phyloP scores from a whole-genome alignment of 2,888 invertebrate genomes.

The Villa cingulata region DNA sequence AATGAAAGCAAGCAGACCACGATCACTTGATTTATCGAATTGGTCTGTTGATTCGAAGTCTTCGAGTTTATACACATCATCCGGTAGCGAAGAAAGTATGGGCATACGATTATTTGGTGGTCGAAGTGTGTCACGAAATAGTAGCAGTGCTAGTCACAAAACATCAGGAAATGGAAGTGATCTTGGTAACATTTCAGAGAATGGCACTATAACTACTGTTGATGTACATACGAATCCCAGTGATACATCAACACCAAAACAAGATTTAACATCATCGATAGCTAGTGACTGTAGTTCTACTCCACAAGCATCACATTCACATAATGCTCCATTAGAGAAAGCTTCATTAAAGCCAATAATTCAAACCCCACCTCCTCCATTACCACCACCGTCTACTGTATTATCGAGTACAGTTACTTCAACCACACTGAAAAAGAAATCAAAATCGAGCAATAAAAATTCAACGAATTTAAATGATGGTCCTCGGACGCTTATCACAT shows the following conservation, averaged over 20 bases:
- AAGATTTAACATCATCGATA: conserved; percentile 11
- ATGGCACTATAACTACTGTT: conserved; percentile 33
- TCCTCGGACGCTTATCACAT: conserved; percentile 63
- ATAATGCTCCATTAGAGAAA: neutral
- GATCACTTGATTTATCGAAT: conserved; percentile 70
- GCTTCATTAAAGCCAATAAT: neutral
- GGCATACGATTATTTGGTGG: conserved; percentile 44
- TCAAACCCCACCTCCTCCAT: neutral
- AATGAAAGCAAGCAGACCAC: conserved; percentile 69
- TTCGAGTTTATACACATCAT: conserved; percentile 67
- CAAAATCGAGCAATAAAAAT: conserved; percentile 27
- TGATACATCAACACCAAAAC: conserved; percentile 23
- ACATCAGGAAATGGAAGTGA: conserved; percentile 37
- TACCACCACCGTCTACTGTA: neutral
- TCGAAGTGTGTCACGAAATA: conserved; percentile 58
- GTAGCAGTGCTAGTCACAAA: conserved; percentile 59
- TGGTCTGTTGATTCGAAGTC: conserved; percentile 80
- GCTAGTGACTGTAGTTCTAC: neutral
- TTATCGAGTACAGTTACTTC: neutral
- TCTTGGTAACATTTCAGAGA: conserved; percentile 41
- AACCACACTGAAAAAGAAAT: conserved; percentile 29
- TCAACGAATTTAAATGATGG: conserved; percentile 24
- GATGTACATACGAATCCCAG: conserved; percentile 21
- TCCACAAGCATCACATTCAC: neutral
- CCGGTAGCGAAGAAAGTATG: conserved; percentile 76